Evolutionary conservation across 2,888 invertebrate genomes (phyloP), one percentile per base, ranked within the genome.

Genomic region (Cheilosia variabilis): DNA sequence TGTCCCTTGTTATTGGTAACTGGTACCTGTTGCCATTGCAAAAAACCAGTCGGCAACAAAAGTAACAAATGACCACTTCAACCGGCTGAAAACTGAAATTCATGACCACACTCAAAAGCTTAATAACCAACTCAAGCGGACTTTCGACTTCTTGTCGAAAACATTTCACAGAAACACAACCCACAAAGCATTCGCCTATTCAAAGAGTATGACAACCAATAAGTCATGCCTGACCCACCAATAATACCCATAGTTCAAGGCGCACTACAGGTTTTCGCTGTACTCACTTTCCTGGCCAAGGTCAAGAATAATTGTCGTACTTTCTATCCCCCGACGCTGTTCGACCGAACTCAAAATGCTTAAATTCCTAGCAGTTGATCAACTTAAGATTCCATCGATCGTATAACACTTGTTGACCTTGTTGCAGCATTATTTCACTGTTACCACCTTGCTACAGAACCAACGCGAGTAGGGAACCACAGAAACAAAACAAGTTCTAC

Each of bases 321-420:
- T 66, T 52, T 27, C 19, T 34, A 37, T 3, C 19, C 2, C 22
- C 34, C 15, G 22, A 10, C 17, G 10, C 6, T 53, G 24, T n/a
- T 10, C 19, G 4, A 57, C 19, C 10, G 37, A 37, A 37, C 37
- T 37, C 4, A 15, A 13, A 31, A 31, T 22, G 17, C n/a, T n/a
- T 31, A 4, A 31, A n/a, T 31, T n/a, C n/a, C 17, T 31, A 31
- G 31, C n/a, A 55, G 19, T 22, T 17, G 15, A n/a, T 17, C n/a
- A 22, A 17, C n/a, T n/a, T 55, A 47, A 66, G 53, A 82, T 78
- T 78, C 60, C 66, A 77, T 65, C 53, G 77, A 58, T 77, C 81
- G 77, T 77, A 60, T 60, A 82, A 58, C 72, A 82, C 82, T 82
- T 60, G 82, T 55, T 82, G 82, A 82, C 82, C 82, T 82, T 82